Evolutionary conservation across 2,888 invertebrate genomes (phyloP), one percentile per base, ranked within the genome.

Genomic region (Caenorhabditis wallacei): DNA sequence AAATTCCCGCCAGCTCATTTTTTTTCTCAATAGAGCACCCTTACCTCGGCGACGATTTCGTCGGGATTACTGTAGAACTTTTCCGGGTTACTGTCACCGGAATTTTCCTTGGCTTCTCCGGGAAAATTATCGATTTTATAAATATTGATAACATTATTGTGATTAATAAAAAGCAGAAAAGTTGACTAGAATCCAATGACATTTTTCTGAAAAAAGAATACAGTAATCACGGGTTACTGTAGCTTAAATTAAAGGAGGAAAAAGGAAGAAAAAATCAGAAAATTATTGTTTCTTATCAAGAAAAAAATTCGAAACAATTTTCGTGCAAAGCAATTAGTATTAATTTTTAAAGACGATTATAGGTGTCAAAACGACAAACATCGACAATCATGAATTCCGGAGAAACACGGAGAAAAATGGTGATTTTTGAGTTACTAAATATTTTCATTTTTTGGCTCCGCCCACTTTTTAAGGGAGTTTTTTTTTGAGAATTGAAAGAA

Each of bases 161-260:
- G 30, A 81, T n/a, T 4, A 81, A 20, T 5, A 74, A 0, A 2
- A 26, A 69, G 37, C 80, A 81, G 37, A 72, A 81, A 20, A 81
- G 16, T 43, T 81, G 80, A 13, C 37, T 35, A 7, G 48, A 20
- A 11, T 81, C 80, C 51, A 80, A 40, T 2, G 40, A 7, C 48
- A 51, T 71, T 56, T 57, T 46, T 69, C 69, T 57, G 46, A 57
- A 70, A 70, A 40, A 11, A 4, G 26, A 16, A 43, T 43, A 2
- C n/a, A n/a, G n/a, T n/a, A n/a, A n/a, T 30, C 8, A 5, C 4
- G 30, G 30, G 30, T 3, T 30, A 30, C 30, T 30, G 30, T 30
- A 30, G 30, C 8, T 30, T 5, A 3, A 18, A 18, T 48, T 48
- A 18, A 2, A 18, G 8, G 2, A 18, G 30, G 22, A 53, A 68